Evolutionary conservation across 2,888 invertebrate genomes (phyloP), one percentile per base, ranked within the genome.

Genomic region (Hofmannophila pseudospretella): DNA sequence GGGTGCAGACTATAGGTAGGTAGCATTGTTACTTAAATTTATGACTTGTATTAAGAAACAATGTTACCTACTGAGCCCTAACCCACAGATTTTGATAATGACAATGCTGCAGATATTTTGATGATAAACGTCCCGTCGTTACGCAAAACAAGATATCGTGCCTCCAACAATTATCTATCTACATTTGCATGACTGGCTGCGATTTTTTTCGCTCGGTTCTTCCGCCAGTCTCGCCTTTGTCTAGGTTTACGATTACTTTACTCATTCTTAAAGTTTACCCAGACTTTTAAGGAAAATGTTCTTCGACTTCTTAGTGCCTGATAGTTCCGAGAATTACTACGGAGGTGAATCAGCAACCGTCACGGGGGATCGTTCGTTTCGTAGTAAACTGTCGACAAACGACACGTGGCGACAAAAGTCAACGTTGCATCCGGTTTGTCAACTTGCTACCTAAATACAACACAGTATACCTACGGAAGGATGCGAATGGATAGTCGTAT

Each of bases 321-420:
- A 40, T 33, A 39, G 48, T 72, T 65, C 69, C 47, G 36, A 43
- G 68, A 67, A 68, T 39, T 47, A 51, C 49, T 53, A 54, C 51
- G 41, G 46, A 47, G 45, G 49, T 73, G 70, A 71, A 52, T 72
- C 69, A 72, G 42, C 38, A 13, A 8, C 32, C 43, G 49, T 43
- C 52, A 54, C 35, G 34, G 42, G 44, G 43, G 40, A 54, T 54
- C 32, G 23, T 31, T 44, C 38, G 37, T 41, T 43, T 45, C 46
- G 43, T 59, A 49, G 56, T 55, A 48, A 39, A 34, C 9, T 45
- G 38, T 62, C 54, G 39, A 50, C 61, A 75, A 53, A 51, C 74
- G 39, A 60, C 64, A 58, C 74, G 74, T 76, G 75, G 69, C 63
- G 61, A 57, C 63, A 69, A 69, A 72, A 64, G 63, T 71, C 64